These are phyloP conservation scores for Pogonognathellus flavescens DNA, from an alignment of 1,140 invertebrate genomes.

Conservation along the genomic window DNA sequence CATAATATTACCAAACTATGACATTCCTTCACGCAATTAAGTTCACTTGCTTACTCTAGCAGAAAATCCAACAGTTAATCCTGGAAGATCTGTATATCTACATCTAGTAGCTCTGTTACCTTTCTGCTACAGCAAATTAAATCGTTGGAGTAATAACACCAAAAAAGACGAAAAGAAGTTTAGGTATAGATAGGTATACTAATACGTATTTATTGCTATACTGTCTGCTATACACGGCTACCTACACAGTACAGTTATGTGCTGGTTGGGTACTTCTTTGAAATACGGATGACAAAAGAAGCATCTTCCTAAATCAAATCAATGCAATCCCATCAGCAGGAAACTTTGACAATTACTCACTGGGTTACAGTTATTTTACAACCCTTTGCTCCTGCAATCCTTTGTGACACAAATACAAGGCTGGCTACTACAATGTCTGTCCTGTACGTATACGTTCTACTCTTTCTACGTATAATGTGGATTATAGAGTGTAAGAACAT, in stretches of 20 bases:
- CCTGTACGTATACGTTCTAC: not conserved
- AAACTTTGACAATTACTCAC: conserved; percentile 48
- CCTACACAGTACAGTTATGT: not conserved
- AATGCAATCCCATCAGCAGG: conserved; percentile 44
- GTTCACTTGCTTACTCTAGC: too few species aligned
- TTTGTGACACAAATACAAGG: conserved; percentile 3
- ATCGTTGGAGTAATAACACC: too few species aligned
- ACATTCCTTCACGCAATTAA: conserved; percentile 11
- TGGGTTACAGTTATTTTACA: conserved; percentile 46
- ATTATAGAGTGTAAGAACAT: not conserved
- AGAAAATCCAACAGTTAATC: too few species aligned
- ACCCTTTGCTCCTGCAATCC: conserved; percentile 18
- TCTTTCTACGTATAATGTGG: too few species aligned
- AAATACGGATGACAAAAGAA: conserved; percentile 33
- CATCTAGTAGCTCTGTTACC: too few species aligned
- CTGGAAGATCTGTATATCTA: too few species aligned
- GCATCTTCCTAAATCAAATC: conserved; percentile 34
- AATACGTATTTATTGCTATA: too few species aligned
- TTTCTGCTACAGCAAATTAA: too few species aligned
- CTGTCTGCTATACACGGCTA: too few species aligned
- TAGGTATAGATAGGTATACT: too few species aligned
- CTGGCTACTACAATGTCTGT: not conserved
- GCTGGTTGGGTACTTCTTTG: not conserved
- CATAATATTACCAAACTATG: not conserved
- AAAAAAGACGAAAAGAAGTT: too few species aligned